These are phyloP conservation scores for Xenopus tropicalis DNA, from an alignment of 2,113 vertebrate genomes.

Conservation along the genomic window UCB_Xtro_10.0 CM004444.2:58536001-58536500, in stretches of 20 bases:
- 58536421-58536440: too few species aligned
- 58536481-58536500: too few species aligned
- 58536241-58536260: conserved; percentile 35
- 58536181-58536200: conserved; percentile 20
- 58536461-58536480: too few species aligned
- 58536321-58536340: too few species aligned
- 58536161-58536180: conserved; percentile 41
- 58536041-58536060: conserved; percentile 41
- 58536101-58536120: conserved; percentile 37
- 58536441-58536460: too few species aligned
- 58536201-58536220: conserved; percentile 19
- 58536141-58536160: conserved; percentile 43
- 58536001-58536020: conserved; percentile 30
- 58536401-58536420: too few species aligned
- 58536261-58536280: not conserved
- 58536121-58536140: conserved; percentile 28
- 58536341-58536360: too few species aligned
- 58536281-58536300: too few species aligned
- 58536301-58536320: too few species aligned
- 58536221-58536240: conserved; percentile 25
- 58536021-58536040: conserved; percentile 44
- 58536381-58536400: too few species aligned
- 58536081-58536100: conserved; percentile 42
- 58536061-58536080: conserved; percentile 18
- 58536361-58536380: too few species aligned